Evolutionary conservation across 2,888 invertebrate genomes (phyloP), one percentile per base, ranked within the genome.

Genomic region (Hylaea fasciaria): DNA sequence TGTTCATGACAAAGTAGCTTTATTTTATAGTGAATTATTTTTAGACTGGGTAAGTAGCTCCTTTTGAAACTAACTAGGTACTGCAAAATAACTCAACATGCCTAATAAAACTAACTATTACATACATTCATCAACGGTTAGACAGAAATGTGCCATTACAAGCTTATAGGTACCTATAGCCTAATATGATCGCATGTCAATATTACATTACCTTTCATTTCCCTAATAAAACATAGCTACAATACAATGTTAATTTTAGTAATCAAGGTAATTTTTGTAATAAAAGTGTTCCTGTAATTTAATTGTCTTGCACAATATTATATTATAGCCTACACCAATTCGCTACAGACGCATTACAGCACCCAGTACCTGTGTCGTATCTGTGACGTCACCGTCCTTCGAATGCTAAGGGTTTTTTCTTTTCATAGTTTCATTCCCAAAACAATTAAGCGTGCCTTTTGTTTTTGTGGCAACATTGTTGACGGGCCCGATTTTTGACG

Each of bases 311-410:
- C 32, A 9, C 3, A 9, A 32, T 7, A 32, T 32, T 7, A 7
- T 32, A 32, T 28, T 28, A 7, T 32, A 32, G 17, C 44, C 14
- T 7, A 4, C 16, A 70, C 85, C 86, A 84, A 80, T 81, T 64
- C 75, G 53, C 65, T 17, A 28, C 60, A 44, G 61, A 41, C 64
- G 50, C 41, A 79, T 78, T 82, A 65, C 67, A 69, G 66, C 66
- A 76, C 70, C 59, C 51, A 48, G 79, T 86, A 85, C 85, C 85
- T 83, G 79, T 69, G 62, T 68, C 66, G 74, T 75, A 74, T 73
- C 71, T 64, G 68, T 88, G 85, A 88, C 90, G 88, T 89, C 88
- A 89, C 60, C 81, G 83, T 81, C 88, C 88, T 89, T 88, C 86
- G 79, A 79, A 88, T 89, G 76, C 88, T 87, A 76, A 72, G 78